Percentiles rank a stretch among this genome's conserved stretches.
phyloP scores from a whole-genome alignment of 2,888 invertebrate genomes.

The Cybosia mesomella region DNA sequence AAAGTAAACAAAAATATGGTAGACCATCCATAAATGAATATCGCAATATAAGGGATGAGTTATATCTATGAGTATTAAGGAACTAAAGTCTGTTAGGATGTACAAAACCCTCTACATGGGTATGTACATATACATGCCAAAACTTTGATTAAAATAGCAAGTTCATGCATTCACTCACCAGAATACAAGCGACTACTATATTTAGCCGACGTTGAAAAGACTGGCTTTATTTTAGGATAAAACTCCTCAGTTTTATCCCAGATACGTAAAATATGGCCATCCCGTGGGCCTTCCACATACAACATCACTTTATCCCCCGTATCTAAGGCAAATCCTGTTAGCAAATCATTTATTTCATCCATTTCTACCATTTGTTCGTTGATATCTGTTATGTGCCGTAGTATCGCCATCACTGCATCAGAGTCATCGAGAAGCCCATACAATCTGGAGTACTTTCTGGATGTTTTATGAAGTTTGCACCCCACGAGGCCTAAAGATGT shows the following conservation, averaged over 20 bases:
- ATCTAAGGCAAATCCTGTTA: conserved; percentile 78
- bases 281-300: conserved; percentile 73
- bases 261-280: conserved; percentile 68
- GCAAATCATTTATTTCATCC: conserved; percentile 48
- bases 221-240: conserved; percentile 61
- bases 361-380: conserved; percentile 57
- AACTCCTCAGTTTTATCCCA: conserved; percentile 72
- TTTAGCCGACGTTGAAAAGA: conserved; percentile 69
- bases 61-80: too few species aligned
- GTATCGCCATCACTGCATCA: conserved; percentile 53
- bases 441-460: conserved; percentile 67
- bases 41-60: too few species aligned
- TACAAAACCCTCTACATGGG: too few species aligned
- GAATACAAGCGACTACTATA: conserved; percentile 71
- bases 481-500: conserved; percentile 76
- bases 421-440: conserved; percentile 61
- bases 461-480: conserved; percentile 60
- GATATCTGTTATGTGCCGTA: conserved; percentile 61
- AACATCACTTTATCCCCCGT: conserved; percentile 66
- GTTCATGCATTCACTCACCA: conserved; percentile 52
- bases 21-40: too few species aligned
- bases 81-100: too few species aligned
- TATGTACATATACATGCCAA: too few species aligned
- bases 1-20: too few species aligned
- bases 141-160: too few species aligned